Percentiles rank a stretch among this genome's conserved stretches.
Conservation (phyloP, 2,797 vertebrate genomes). For the Manis javanica region DNA sequence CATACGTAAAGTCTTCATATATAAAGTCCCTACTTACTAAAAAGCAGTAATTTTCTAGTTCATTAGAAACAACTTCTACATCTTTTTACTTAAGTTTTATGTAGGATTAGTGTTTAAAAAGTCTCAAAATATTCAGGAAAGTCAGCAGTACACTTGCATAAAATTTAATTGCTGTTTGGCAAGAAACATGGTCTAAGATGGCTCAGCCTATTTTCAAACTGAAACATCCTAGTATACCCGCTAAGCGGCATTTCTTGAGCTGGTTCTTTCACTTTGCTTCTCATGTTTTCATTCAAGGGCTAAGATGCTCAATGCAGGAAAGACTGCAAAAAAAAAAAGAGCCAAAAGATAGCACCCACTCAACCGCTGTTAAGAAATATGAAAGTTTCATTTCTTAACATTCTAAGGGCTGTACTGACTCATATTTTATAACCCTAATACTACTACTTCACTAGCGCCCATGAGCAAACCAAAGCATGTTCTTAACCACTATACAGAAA, state of each 20-base stretch:
- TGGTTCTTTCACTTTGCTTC: slow-evolving; percentile 3
- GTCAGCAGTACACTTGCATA: background rate
- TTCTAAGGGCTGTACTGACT: background rate
- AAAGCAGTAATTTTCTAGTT: background rate
- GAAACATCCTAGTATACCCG: background rate
- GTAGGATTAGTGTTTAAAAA: background rate
- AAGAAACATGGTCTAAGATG: slow-evolving; percentile 10
- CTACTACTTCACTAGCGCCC: background rate
- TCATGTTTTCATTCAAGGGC: background rate
- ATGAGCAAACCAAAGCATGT: background rate
- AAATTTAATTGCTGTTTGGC: background rate
- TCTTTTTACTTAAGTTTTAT: slow-evolving; percentile 27
- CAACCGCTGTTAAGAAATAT: background rate
- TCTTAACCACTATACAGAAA: background rate
- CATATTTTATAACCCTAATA: background rate
- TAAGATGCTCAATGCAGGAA: slow-evolving; percentile 21
- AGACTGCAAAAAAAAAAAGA: background rate
- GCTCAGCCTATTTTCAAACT: background rate
- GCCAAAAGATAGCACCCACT: background rate
- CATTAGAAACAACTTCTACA: background rate
- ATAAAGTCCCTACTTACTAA: background rate
- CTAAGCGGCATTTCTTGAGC: background rate
- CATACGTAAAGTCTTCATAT: background rate
- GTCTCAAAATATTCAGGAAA: slow-evolving; percentile 56
- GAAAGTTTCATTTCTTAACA: slow-evolving; percentile 36